phyloP scores from a whole-genome alignment of 2,797 vertebrate species.

The Sebastes goodei region DNA sequence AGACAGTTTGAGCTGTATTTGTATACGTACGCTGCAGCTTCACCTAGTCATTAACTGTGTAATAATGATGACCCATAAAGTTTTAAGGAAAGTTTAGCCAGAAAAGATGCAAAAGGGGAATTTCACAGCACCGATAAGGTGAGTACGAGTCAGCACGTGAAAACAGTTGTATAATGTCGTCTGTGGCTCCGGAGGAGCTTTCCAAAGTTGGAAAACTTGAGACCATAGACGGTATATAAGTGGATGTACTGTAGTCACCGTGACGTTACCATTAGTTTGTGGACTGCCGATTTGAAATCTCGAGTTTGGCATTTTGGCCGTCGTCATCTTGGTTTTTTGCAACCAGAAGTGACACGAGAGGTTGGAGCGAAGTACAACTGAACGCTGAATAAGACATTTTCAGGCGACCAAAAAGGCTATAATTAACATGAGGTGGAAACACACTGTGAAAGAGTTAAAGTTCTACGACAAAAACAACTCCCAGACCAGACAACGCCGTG shows the following conservation, averaged over 20 bases:
- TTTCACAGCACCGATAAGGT: neutral
- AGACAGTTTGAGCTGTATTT: conserved; percentile 38
- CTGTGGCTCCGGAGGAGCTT: neutral
- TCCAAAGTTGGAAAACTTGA: neutral
- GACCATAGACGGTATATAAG: no score
- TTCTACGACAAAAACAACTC: neutral
- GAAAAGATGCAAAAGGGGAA: neutral
- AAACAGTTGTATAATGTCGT: neutral
- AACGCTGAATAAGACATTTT: no score
- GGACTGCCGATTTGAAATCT: accelerated
- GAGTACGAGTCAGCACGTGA: neutral
- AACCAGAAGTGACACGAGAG: no score
- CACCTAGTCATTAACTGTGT: conserved; percentile 20
- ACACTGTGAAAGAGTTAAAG: no score
- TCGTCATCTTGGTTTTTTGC: no score
- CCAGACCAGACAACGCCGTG: no score
- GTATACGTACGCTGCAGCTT: neutral
- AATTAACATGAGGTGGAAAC: no score
- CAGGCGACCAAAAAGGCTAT: no score
- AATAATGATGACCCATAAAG: neutral
- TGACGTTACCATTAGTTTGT: no score
- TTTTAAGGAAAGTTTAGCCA: neutral
- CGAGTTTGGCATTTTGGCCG: no score
- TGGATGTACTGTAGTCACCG: no score
- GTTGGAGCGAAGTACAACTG: accelerated